Conservation (phyloP, 2,113 vertebrate genomes). For the Brachionichthys hirsutus region DNA sequence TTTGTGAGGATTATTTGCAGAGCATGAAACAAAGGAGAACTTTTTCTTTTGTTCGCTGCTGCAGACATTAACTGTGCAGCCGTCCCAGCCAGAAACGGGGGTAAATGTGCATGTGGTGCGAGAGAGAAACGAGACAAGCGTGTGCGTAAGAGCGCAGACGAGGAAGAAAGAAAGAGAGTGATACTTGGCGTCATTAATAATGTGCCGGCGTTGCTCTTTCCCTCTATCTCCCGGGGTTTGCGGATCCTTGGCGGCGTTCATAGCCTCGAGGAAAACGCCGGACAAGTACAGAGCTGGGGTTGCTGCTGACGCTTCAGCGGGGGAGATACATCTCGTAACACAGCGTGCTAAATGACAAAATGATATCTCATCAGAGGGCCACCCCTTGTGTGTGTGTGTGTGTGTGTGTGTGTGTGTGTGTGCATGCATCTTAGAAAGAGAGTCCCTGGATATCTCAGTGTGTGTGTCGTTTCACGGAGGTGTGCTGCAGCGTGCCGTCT, state of each 20-base stretch:
- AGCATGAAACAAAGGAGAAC: conserved; percentile 27
- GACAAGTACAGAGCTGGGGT: conserved; percentile 74
- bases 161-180: conserved; percentile 17
- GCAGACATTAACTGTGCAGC: conserved; percentile 49
- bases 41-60: conserved; percentile 21
- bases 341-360: conserved; percentile 81
- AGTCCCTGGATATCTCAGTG: conserved; percentile 48
- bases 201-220: conserved; percentile 59
- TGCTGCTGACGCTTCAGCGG: conserved; percentile 65
- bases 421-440: conserved; percentile 38
- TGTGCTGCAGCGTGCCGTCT: conserved; percentile 55
- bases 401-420: conserved; percentile 28
- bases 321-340: conserved; percentile 77
- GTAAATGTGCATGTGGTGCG: conserved; percentile 9
- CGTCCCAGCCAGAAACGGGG: conserved; percentile 46
- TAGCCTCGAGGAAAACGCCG: conserved; percentile 76
- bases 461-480: conserved; percentile 56
- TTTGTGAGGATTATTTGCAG: conserved; percentile 45
- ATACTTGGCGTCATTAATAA: conserved; percentile 66
- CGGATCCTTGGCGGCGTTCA: conserved; percentile 52
- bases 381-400: conserved; percentile 38
- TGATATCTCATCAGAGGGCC: conserved; percentile 77
- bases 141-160: conserved; percentile 24
- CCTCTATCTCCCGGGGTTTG: conserved; percentile 62
- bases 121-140: conserved; percentile 24